Base-by-base conservation (phyloP, 2,888 invertebrate genomes). In the Himalopsyche tibetana region DNA sequence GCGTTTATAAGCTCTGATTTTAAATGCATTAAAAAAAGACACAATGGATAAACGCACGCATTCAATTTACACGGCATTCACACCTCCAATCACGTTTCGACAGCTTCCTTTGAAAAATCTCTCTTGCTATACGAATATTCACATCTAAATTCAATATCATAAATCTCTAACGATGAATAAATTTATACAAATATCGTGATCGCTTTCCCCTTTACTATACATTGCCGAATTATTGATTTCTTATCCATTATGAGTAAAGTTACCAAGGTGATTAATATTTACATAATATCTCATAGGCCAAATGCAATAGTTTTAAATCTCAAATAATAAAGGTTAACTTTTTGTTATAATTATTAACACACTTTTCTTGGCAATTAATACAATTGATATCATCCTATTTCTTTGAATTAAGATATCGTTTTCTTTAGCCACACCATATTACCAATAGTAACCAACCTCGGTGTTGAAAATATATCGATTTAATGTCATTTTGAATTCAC, bases 101-200 rank as follows among this genome's bases (percentile, higher is more conserved):
- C 74, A 74, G 74, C 36, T 74, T 74, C 74, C 38, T 74, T 74
- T 74, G 74, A 38, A 36, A 74, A 74, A 74, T 74, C 74, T 74
- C 74, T 74, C 74, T 74, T 15, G 12, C 74, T 74, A 38, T 74
- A 74, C 36, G 36, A 74, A 15, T 15, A 36, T 36, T 38, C 36
- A 9, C 19, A 36, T n/a, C 38, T 74, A 36, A 38, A 74, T 36
- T 74, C 36, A 36, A 74, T 74, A 74, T 74, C 36, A 74, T 38
- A 36, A 36, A 74, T 36, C 36, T 74, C 15, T 74, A 74, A 74
- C 36, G 15, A 36, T 74, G 36, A 74, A 74, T 36, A 74, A 51
- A 51, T 74, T 36, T 74, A 36, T 74, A 38, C 9, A 74, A 74
- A 74, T 19, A 19, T 74, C 74, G 74, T 74, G 74, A 38, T 74